Evolutionary conservation across 1,140 invertebrate species (phyloP).

Genomic region (Coenobita brevimanus): DNA sequence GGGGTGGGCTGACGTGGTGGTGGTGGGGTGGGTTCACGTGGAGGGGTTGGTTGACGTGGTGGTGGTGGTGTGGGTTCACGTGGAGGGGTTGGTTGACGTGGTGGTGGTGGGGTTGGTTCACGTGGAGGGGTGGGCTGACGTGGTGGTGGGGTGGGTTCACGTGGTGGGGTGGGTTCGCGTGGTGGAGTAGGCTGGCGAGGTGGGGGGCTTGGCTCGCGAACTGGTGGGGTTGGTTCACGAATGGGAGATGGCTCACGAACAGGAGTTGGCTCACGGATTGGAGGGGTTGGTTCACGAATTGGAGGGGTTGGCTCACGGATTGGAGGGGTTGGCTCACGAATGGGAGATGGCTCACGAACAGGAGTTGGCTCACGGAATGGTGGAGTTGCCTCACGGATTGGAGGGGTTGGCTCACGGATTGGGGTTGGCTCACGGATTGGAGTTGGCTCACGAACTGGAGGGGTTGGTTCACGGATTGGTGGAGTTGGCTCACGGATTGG

Average conservation of each 20-base stretch:
- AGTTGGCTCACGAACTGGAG: constrained; percentile 29
- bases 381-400: constrained; percentile 26
- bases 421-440: constrained; percentile 1
- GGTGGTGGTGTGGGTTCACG: constrained; percentile 38
- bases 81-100: constrained; percentile 8
- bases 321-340: constrained; percentile 27
- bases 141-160: constrained; percentile 36
- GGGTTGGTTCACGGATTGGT: constrained; percentile 23
- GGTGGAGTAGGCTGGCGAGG: constrained; percentile 29
- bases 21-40: constrained; percentile 10
- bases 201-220: constrained; percentile 34
- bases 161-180: constrained; percentile 9
- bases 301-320: constrained; percentile 18
- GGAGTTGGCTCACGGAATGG: constrained; percentile 37
- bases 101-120: constrained; percentile 8
- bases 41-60: constrained; percentile 30
- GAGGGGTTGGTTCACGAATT: constrained; percentile 1
- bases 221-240: constrained; percentile 33
- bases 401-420: constrained; percentile 16
- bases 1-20: constrained; percentile 30
- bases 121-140: constrained; percentile 19
- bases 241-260: constrained; percentile 16
- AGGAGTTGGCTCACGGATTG: background rate
- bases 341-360: constrained; percentile 39
- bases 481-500: constrained; percentile 34